Percentiles rank a stretch among this genome's conserved stretches.
phyloP scores from a whole-genome alignment of 2,888 invertebrate species.

The Apantesis nais region DNA sequence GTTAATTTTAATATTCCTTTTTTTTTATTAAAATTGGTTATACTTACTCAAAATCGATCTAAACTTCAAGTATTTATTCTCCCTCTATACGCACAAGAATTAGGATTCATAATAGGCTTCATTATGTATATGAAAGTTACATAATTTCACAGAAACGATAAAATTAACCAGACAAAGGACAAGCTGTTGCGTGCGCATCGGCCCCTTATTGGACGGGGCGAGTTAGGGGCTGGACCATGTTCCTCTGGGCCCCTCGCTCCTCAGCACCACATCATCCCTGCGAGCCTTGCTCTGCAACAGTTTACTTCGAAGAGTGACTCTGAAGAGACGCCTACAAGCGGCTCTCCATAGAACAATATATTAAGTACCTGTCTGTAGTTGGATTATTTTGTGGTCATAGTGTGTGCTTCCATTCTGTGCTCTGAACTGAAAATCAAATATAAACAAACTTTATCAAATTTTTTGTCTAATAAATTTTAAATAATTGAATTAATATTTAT shows the following conservation, averaged over 20 bases:
- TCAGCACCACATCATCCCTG: not conserved
- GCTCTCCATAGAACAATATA: not conserved
- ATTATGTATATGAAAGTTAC: not conserved
- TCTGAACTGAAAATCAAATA: not conserved
- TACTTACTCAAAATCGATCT: not conserved
- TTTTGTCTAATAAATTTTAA: not conserved
- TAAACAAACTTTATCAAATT: not conserved
- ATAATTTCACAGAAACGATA: not conserved
- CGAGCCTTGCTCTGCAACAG: not conserved
- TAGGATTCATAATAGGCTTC: not conserved
- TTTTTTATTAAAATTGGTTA: too few species aligned
- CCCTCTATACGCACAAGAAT: not conserved
- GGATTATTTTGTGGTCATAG: not conserved
- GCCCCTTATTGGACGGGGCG: constrained; percentile 3
- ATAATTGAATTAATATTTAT: not conserved
- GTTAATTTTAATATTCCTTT: too few species aligned
- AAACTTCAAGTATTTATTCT: too few species aligned
- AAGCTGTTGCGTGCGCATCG: constrained; percentile 4
- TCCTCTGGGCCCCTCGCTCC: not conserved
- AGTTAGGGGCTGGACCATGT: constrained; percentile 4
- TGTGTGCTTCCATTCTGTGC: not conserved
- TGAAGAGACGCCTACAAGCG: not conserved
- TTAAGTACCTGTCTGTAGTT: not conserved
- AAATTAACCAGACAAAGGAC: not conserved
- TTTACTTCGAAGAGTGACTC: constrained; percentile 7